These are phyloP conservation scores for Pterostichus niger DNA, from an alignment of 2,888 invertebrate genomes.

Conservation along the genomic window DNA sequence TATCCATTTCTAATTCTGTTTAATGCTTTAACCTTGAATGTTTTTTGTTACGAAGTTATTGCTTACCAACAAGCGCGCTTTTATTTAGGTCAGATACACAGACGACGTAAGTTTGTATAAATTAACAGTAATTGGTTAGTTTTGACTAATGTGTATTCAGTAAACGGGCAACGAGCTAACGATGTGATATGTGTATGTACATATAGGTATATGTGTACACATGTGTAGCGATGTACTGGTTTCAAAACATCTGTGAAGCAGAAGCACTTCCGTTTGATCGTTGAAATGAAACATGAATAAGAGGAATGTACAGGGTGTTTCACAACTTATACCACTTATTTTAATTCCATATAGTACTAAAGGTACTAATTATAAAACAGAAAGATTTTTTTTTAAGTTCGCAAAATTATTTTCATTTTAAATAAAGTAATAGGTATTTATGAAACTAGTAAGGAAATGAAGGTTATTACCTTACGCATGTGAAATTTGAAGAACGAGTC, in stretches of 20 bases:
- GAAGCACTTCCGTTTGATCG: conserved; percentile 35
- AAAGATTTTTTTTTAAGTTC: no score
- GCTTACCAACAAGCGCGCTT: conserved; percentile 37
- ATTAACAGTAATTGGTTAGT: conserved; percentile 33
- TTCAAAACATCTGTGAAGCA: conserved; percentile 13
- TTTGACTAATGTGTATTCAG: conserved; percentile 26
- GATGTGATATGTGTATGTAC: neutral
- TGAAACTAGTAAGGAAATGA: no score
- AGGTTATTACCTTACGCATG: no score
- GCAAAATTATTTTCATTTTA: no score
- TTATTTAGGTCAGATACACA: conserved; percentile 48
- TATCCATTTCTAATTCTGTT: conserved; percentile 33
- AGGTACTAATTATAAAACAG: no score
- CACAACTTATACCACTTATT: no score
- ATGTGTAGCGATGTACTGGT: conserved; percentile 13
- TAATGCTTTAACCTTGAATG: conserved; percentile 46
- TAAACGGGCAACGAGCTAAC: neutral
- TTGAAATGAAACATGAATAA: conserved; percentile 26
- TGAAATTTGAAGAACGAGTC: no score
- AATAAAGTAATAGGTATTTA: no score
- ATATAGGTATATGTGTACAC: conserved; percentile 6
- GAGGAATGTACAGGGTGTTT: no score
- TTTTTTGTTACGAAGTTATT: conserved; percentile 38
- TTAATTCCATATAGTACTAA: no score
- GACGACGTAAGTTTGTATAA: conserved; percentile 32